Evolutionary conservation across 2,797 vertebrate genomes (phyloP), one percentile per base, ranked within the genome.

Genomic region (Poeciliopsis paucimaculata): DNA sequence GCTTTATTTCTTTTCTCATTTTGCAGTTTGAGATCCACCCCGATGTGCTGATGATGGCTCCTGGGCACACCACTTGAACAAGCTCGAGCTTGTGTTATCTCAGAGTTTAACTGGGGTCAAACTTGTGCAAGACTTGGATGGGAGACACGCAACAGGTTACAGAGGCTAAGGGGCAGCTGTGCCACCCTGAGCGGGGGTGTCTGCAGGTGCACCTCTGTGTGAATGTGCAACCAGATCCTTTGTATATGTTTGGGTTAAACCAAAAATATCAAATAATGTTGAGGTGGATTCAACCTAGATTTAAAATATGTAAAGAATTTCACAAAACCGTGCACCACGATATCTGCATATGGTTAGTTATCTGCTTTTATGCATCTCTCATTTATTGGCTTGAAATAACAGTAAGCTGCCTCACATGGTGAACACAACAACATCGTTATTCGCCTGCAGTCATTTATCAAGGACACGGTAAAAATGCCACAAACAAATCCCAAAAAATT

Each of bases 401-500:
- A 89, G 75, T 45, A 12, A 70, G 3, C 39, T 88, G 80, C 83
- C 77, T 80, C 4, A 11, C 31, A 46, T 77, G 84, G 84, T 89
- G 85, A 91, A 84, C 26, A 74, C 13, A 36, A 80, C 47, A 86
- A 75, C 60, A 83, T 84, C 79, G 74, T 87, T 80, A 80, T 82
- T 82, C 47, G 47, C 31, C 31, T 66, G 72, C 86, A 87, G 72
- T 77, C 87, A 76, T 82, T 76, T 75, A 80, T 89, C 90, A 95
- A 95, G 90, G 92, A 85, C 86, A 31, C 43, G 43, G 75, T 80
- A 73, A 68, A 77, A 78, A 88, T 81, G 73, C 77, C 86, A 75
- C 82, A 64, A 66, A 82, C 72, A 82, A 75, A 83, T 46, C 39
- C 78, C 62, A 71, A 68, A 43, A 4, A 53, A 43, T 6, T 36